Conservation (phyloP, 92 coral and sea anemone species). For the Bergia puertoricense region DNA sequence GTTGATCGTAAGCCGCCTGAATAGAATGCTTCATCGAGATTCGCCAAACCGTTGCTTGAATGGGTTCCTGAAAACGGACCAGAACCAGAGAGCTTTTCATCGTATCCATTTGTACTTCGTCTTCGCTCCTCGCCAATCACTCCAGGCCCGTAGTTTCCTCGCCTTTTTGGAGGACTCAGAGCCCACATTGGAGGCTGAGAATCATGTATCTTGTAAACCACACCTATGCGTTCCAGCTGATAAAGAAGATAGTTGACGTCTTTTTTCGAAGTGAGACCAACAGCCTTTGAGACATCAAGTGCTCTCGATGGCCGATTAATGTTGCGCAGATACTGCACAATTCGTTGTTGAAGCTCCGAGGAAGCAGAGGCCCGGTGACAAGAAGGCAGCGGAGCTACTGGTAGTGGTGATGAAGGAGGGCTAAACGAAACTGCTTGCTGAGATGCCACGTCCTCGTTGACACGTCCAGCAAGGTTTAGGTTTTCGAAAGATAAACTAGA, state of each 20-base stretch:
- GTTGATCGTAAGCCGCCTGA: not conserved
- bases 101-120: constrained; percentile 29
- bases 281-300: constrained; percentile 53
- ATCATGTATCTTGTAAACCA: constrained; percentile 24
- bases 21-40: not conserved
- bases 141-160: constrained; percentile 46
- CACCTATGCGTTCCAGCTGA: constrained; percentile 21
- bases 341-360: constrained; percentile 21
- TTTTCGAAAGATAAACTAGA: not conserved
- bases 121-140: constrained; percentile 81
- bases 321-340: constrained; percentile 36
- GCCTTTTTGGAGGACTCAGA: constrained; percentile 1
- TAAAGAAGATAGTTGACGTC: constrained; percentile 46
- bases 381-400: not conserved
- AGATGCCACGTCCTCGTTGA: not conserved
- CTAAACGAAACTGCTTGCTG: not conserved
- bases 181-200: constrained; percentile 51
- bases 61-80: constrained; percentile 13
- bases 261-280: constrained; percentile 41
- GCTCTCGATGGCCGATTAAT: constrained; percentile 41
- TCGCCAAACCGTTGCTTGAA: constrained; percentile 16
- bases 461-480: not conserved
- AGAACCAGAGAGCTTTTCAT: constrained; percentile 26
- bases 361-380: not conserved
- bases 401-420: constrained; percentile 9